Evolutionary conservation across 2,888 invertebrate species (phyloP), one percentile per base, ranked within the genome.

Genomic region (Sturmia bella): DNA sequence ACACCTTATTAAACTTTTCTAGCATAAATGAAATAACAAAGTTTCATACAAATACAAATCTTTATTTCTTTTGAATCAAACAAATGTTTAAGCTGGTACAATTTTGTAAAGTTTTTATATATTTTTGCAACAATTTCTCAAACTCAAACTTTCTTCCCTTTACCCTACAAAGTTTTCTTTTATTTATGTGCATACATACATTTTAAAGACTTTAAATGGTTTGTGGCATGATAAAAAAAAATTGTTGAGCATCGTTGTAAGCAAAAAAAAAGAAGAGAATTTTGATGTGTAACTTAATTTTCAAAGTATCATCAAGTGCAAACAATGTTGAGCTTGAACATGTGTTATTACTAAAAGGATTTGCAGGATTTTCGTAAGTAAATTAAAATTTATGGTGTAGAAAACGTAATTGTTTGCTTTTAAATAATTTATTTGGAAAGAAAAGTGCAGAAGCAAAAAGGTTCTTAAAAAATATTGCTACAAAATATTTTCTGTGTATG

Each of bases 321-420:
- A 32, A 63, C 27, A 15, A 45, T 32, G 45, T 12, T n/a, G 39
- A 1, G 32, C 7, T 9, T 39, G 11, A 21, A 59, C n/a, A 15
- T 41, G 41, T 59, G 39, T 41, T 57, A 54, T 4, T 12, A 24
- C 17, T 17, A 45, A 59, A 45, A 63, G 63, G 45, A 63, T 45
- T 63, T 63, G 63, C 27, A 63, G 45, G 45, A 63, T 45, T 45
- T 45, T 63, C 7, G 27, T 27, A 45, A 63, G 63, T 63, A n/a
- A 63, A 63, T 45, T 32, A 63, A 63, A 43, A 63, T 63, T 63
- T 63, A 63, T 63, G 63, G 17, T 45, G 45, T 32, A 63, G 63
- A 45, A 63, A 63, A 63, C 32, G 63, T 45, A 45, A 32, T 63
- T 59, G 41, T 24, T 59, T 41, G 24, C 41, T 15, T 32, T 24